Evolutionary conservation across 2,888 invertebrate species (phyloP).

Genomic region (Zygothrica quintamaculata): DNA sequence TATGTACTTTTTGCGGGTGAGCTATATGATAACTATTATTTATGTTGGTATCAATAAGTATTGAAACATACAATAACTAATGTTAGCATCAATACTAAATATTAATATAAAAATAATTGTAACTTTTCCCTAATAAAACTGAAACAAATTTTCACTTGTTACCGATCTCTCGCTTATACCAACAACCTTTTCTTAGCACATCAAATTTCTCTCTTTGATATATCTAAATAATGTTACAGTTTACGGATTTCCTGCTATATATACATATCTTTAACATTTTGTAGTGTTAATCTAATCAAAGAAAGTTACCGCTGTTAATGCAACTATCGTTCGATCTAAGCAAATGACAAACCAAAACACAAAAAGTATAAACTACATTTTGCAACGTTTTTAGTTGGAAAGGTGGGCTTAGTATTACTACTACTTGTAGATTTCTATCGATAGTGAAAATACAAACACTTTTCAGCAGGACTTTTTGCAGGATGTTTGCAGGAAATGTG

Average conservation of each 20-base stretch:
- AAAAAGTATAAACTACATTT: constrained; percentile 21
- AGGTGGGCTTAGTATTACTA: constrained; percentile 31
- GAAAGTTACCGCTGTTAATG: constrained; percentile 63
- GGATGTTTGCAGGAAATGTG: constrained; percentile 65
- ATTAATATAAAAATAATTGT: no score
- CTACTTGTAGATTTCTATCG: constrained; percentile 52
- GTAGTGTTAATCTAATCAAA: constrained; percentile 68
- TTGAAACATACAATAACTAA: no score
- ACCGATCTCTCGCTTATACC: background rate
- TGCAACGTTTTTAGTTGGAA: constrained; percentile 58
- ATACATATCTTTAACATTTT: background rate
- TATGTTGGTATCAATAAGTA: no score
- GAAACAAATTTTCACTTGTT: no score
- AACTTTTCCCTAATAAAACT: no score
- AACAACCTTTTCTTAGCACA: background rate
- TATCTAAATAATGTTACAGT: constrained; percentile 25
- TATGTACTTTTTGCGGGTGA: no score
- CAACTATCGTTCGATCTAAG: constrained; percentile 50
- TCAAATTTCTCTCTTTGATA: constrained; percentile 5
- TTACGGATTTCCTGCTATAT: constrained; percentile 29
- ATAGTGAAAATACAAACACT: constrained; percentile 71
- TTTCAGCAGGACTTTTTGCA: no score
- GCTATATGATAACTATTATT: no score
- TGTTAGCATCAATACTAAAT: no score
- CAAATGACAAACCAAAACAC: constrained; percentile 8